Conservation (phyloP, 2,888 invertebrate genomes). For the Lepidochitona cinerea region DNA sequence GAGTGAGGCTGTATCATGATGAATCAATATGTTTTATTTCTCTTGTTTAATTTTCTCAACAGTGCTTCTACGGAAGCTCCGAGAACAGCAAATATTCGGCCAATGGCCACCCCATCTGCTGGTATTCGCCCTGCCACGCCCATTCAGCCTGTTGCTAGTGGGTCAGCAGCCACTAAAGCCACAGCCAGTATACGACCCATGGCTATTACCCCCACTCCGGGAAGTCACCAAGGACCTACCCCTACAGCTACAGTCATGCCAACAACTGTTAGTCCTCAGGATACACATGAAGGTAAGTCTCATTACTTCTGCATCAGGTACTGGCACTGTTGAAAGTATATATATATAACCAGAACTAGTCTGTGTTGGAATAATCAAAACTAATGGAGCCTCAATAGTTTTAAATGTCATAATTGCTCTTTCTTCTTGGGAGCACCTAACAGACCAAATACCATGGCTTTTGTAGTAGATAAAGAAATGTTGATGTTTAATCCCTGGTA, state of each 20-base stretch:
- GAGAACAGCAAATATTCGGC: slow-evolving; percentile 91
- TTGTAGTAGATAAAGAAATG: no score
- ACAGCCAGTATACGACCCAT: slow-evolving; percentile 94
- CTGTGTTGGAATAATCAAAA: no score
- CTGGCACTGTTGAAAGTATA: no score
- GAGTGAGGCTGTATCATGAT: no score
- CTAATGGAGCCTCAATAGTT: no score
- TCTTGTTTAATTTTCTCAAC: no score
- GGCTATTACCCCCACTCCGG: slow-evolving; percentile 76
- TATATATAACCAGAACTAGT: no score
- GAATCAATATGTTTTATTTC: no score
- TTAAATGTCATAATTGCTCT: no score
- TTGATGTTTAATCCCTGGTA: background rate
- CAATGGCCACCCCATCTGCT: slow-evolving; percentile 83
- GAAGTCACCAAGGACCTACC: slow-evolving; percentile 41
- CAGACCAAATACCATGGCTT: no score
- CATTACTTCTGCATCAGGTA: no score
- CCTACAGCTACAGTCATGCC: slow-evolving; percentile 70
- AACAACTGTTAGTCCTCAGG: slow-evolving; percentile 58
- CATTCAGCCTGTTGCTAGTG: slow-evolving; percentile 52
- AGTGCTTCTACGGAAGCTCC: slow-evolving; percentile 76
- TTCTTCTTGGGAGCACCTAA: no score
- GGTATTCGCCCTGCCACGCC: slow-evolving; percentile 51
- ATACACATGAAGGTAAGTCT: slow-evolving; percentile 43
- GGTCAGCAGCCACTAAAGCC: slow-evolving; percentile 77